These are phyloP conservation scores for Oryzaephilus surinamensis DNA, from an alignment of 1,140 invertebrate genomes.

Conservation along the genomic window DNA sequence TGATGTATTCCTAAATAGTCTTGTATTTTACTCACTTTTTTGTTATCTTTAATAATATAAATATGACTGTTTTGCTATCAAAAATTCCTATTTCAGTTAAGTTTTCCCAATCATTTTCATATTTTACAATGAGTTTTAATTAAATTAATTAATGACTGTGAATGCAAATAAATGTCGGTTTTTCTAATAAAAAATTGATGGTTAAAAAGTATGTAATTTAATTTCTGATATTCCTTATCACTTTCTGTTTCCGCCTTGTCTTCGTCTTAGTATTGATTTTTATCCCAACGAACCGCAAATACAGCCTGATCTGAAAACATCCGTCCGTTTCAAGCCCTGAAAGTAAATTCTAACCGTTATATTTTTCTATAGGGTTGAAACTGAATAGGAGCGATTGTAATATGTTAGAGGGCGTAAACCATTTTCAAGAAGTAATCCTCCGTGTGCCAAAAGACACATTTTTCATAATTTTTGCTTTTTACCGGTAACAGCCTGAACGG, in stretches of 20 bases:
- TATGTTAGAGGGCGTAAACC: slow-evolving; percentile 17
- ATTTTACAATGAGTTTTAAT: too few relatives aligned
- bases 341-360: too few relatives aligned
- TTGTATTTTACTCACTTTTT: too few relatives aligned
- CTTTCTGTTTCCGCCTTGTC: slow-evolving; percentile 23
- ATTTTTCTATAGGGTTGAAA: slow-evolving; percentile 4
- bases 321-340: slow-evolving; percentile 1
- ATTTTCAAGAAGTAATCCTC: slow-evolving; percentile 18
- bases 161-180: too few relatives aligned
- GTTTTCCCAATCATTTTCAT: too few relatives aligned
- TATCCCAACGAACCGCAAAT: slow-evolving; percentile 23
- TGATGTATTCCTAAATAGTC: too few relatives aligned
- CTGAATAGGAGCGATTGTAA: slow-evolving; percentile 11
- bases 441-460: slow-evolving; percentile 18
- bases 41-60: too few relatives aligned
- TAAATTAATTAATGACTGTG: too few relatives aligned
- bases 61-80: too few relatives aligned
- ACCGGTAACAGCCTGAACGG: slow-evolving; percentile 16
- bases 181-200: too few relatives aligned
- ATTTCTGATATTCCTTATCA: slow-evolving; percentile 19
- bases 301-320: slow-evolving; percentile 18
- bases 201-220: too few relatives aligned
- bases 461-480: slow-evolving; percentile 24
- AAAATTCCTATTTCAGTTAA: too few relatives aligned
- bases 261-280: slow-evolving; percentile 29